Evolutionary conservation across 2,888 invertebrate genomes (phyloP).

Genomic region (Cyclophora albipunctata): DNA sequence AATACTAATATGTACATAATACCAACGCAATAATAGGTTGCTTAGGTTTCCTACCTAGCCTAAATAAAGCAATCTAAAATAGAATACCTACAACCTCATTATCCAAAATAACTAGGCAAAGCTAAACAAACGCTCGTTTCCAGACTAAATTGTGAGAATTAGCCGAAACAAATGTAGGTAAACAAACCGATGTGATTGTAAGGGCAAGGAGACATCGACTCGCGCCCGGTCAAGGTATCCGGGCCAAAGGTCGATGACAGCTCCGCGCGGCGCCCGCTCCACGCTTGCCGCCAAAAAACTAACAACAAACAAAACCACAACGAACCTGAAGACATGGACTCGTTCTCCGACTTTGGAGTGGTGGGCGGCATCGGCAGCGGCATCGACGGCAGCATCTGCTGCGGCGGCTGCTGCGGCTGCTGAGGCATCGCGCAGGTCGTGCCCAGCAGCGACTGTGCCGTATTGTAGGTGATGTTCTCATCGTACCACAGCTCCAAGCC

Average conservation of each 20-base stretch:
- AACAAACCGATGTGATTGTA: conserved; percentile 59
- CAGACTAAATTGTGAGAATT: too few species aligned
- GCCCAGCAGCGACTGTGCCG: conserved; percentile 59
- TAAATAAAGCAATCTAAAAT: too few species aligned
- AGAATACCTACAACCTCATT: too few species aligned
- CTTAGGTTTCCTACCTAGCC: too few species aligned
- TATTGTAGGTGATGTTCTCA: conserved; percentile 64
- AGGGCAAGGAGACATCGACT: conserved; percentile 60
- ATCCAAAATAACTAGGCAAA: too few species aligned
- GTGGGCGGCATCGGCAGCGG: conserved; percentile 67
- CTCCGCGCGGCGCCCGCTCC: conserved; percentile 30
- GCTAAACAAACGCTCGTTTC: too few species aligned
- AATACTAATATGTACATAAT: too few species aligned
- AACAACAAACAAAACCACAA: conserved; percentile 9
- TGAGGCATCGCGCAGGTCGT: conserved; percentile 67
- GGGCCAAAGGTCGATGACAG: conserved; percentile 75
- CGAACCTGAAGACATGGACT: conserved; percentile 73
- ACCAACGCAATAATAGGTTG: too few species aligned
- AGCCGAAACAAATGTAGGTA: conserved; percentile 35
- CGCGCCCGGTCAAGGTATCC: conserved; percentile 71
- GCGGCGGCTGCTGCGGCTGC: conserved; percentile 68
- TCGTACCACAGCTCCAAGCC: conserved; percentile 88
- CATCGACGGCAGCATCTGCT: conserved; percentile 72
- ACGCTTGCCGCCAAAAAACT: conserved; percentile 54
- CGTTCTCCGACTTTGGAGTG: conserved; percentile 72